Evolutionary conservation across 2,888 invertebrate genomes (phyloP).

Genomic region (Tiliacea aurago): DNA sequence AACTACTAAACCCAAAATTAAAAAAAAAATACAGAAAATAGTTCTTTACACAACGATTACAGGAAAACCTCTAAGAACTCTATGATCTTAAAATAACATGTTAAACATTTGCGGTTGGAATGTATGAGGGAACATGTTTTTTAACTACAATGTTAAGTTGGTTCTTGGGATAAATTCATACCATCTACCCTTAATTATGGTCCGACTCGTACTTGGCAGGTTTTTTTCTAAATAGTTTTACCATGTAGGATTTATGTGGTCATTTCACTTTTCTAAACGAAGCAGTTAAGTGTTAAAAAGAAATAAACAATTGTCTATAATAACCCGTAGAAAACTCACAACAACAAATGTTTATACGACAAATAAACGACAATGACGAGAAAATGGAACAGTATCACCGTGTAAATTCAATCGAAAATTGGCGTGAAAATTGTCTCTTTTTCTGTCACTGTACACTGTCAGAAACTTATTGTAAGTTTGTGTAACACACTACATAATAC

Average conservation of each 20-base stretch:
- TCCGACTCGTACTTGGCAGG: too few species aligned
- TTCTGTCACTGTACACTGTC: constrained; percentile 48
- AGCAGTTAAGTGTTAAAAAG: not conserved
- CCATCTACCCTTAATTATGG: too few species aligned
- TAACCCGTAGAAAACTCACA: constrained; percentile 12
- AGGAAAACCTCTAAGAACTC: too few species aligned
- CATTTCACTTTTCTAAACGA: not conserved
- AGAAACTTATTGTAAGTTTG: constrained; percentile 40
- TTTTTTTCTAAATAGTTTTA: not conserved
- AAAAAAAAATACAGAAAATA: too few species aligned
- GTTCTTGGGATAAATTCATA: too few species aligned
- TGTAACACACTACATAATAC: constrained; percentile 37
- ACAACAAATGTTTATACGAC: constrained; percentile 15
- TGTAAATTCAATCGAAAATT: constrained; percentile 40
- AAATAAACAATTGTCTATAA: constrained; percentile 9
- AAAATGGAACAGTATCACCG: constrained; percentile 25
- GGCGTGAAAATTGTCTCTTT: constrained; percentile 41
- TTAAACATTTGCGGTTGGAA: too few species aligned
- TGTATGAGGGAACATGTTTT: too few species aligned
- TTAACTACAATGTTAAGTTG: too few species aligned
- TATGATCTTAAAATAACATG: too few species aligned
- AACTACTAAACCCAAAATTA: too few species aligned
- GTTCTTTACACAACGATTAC: too few species aligned
- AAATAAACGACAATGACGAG: constrained; percentile 29
- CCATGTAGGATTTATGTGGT: not conserved